Conservation (phyloP, 1,140 invertebrate genomes). For the Nilaparvata lugens region DNA sequence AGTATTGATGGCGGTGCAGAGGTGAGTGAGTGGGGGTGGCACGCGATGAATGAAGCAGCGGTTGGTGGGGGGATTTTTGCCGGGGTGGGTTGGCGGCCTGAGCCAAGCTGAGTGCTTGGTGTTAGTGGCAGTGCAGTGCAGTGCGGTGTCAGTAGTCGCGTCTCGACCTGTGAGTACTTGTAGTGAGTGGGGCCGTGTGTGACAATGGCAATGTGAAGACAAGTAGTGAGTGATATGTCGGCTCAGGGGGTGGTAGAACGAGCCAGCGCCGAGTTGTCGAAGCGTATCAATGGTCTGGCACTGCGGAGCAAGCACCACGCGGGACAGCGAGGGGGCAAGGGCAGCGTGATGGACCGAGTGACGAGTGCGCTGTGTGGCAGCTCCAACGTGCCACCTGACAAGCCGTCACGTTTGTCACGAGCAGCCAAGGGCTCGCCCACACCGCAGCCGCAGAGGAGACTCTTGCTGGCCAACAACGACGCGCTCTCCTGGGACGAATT, state of each 20-base stretch:
- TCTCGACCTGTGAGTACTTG: background rate
- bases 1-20: background rate
- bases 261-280: conserved; percentile 75
- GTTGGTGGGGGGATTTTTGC: background rate
- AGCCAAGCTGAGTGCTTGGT: conserved; percentile 10
- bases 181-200: background rate
- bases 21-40: background rate
- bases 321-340: conserved; percentile 38
- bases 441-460: conserved; percentile 30
- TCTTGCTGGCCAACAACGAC: background rate
- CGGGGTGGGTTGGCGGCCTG: conserved; percentile 7
- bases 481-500: conserved; percentile 58
- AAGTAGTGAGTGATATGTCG: conserved; percentile 40
- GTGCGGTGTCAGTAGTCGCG: background rate
- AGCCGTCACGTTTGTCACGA: conserved; percentile 23
- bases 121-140: conserved; percentile 10
- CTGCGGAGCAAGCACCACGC: conserved; percentile 56
- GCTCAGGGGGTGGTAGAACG: conserved; percentile 76
- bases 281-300: conserved; percentile 75
- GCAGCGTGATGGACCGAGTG: conserved; percentile 72
- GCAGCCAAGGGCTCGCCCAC: conserved; percentile 2
- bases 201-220: background rate
- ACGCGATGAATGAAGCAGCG: background rate
- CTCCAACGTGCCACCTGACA: conserved; percentile 23
- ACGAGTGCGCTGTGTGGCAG: conserved; percentile 72